Evolutionary conservation across 2,797 vertebrate species (phyloP).

Genomic region (Fistularia tabacaria): DNA sequence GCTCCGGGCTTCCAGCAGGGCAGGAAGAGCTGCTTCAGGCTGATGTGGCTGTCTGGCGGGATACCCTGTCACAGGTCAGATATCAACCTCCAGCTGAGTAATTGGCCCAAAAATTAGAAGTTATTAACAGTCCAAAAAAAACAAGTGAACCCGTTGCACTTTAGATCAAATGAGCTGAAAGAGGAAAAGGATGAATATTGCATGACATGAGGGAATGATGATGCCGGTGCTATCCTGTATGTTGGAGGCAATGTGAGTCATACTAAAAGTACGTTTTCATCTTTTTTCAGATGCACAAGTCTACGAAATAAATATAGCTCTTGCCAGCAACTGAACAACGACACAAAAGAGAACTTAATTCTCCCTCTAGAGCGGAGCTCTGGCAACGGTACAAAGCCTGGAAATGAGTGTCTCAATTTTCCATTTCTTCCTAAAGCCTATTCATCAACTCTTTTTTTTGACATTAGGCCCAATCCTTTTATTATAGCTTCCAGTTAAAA

Average conservation of each 20-base stretch:
- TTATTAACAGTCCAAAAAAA: background rate
- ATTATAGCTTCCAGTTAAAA: constrained; percentile 32
- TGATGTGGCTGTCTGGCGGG: constrained; percentile 74
- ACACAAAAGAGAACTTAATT: constrained; percentile 60
- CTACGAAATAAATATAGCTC: constrained; percentile 68
- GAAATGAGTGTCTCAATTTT: constrained; percentile 52
- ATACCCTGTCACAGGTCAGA: constrained; percentile 77
- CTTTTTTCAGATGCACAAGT: constrained; percentile 71
- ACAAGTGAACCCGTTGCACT: constrained; percentile 6
- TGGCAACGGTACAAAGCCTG: constrained; percentile 62
- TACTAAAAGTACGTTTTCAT: constrained; percentile 46
- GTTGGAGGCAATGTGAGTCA: constrained; percentile 23
- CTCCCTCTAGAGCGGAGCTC: constrained; percentile 45
- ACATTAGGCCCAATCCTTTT: constrained; percentile 32
- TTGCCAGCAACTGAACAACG: constrained; percentile 65
- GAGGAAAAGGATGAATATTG: constrained; percentile 15
- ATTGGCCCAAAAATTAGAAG: background rate
- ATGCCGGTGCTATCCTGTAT: constrained; percentile 18
- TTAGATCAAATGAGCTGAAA: constrained; percentile 10
- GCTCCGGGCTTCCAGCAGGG: constrained; percentile 78
- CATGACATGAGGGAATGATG: constrained; percentile 27
- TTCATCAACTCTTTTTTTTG: constrained; percentile 55
- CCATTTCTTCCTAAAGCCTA: constrained; percentile 54
- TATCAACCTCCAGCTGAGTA: background rate
- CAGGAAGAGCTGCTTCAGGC: constrained; percentile 73